Evolutionary conservation across 2,888 invertebrate genomes (phyloP).

Genomic region (Geotrupes spiniger): DNA sequence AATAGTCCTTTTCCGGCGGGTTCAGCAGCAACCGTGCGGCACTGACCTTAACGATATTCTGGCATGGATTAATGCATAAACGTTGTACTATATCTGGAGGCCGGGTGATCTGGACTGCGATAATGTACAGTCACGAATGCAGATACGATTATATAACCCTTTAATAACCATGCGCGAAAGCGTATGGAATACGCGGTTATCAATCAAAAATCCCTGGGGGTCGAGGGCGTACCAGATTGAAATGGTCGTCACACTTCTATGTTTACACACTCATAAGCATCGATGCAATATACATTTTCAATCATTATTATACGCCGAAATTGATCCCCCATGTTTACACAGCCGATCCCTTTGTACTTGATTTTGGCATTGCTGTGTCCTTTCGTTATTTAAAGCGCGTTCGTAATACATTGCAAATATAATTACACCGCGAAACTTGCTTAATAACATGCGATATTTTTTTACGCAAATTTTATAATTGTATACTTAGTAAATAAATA

Average conservation of each 20-base stretch:
- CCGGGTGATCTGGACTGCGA: slow-evolving; percentile 23
- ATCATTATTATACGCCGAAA: slow-evolving; percentile 27
- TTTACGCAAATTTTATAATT: too few relatives aligned
- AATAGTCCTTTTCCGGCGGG: too few relatives aligned
- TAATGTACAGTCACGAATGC: slow-evolving; percentile 23
- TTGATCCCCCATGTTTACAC: slow-evolving; percentile 23
- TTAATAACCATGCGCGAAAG: slow-evolving; percentile 22
- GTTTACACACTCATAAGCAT: slow-evolving; percentile 14
- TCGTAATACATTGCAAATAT: too few relatives aligned
- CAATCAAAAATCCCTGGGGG: background rate
- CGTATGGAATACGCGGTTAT: slow-evolving; percentile 15
- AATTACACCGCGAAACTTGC: too few relatives aligned
- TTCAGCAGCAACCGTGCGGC: too few relatives aligned
- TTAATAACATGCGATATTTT: too few relatives aligned
- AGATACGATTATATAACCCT: slow-evolving; percentile 26
- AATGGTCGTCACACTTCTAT: slow-evolving; percentile 10
- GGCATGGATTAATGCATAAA: slow-evolving; percentile 32
- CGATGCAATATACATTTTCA: slow-evolving; percentile 21
- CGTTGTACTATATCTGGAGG: slow-evolving; percentile 26
- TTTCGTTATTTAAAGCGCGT: too few relatives aligned
- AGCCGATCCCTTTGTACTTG: slow-evolving; percentile 3
- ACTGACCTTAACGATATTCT: slow-evolving; percentile 35
- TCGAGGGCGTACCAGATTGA: slow-evolving; percentile 8
- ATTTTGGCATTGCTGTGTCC: slow-evolving; percentile 1
- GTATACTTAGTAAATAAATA: too few relatives aligned